These are phyloP conservation scores for Nemopilema nomurai DNA, from an alignment of 30 jellyfish, hydroid and myxozoan species.

Conservation along the genomic window DNA sequence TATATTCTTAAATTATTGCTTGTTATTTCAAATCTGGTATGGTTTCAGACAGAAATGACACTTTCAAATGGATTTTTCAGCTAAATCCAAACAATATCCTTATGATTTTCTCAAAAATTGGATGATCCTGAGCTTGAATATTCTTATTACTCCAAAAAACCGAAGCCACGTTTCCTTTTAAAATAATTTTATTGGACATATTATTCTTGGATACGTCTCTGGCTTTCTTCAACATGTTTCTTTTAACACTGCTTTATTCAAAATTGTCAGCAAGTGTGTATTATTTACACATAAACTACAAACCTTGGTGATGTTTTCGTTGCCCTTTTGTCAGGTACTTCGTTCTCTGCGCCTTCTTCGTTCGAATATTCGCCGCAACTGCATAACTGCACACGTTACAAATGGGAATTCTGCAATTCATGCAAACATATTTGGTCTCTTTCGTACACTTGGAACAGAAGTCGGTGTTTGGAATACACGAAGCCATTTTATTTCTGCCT, in stretches of 20 bases:
- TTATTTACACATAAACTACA: background rate
- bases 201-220: background rate
- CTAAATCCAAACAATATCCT: background rate
- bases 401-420: background rate
- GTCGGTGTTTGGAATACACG: background rate
- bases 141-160: background rate
- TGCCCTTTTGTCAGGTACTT: background rate
- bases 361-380: background rate
- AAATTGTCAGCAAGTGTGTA: background rate
- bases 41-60: background rate
- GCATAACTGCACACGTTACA: conserved; percentile 3
- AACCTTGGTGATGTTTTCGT: background rate
- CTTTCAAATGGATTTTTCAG: background rate
- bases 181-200: background rate
- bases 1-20: background rate
- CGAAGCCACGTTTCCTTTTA: background rate
- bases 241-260: background rate
- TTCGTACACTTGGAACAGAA: background rate
- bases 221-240: background rate
- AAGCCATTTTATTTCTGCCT: background rate
- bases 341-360: background rate
- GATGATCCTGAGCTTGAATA: background rate
- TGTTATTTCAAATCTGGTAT: background rate
- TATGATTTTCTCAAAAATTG: background rate
- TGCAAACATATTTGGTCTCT: conserved; percentile 5